These are phyloP conservation scores for Acrobasis consociella DNA, from an alignment of 2,888 invertebrate genomes.

Conservation along the genomic window DNA sequence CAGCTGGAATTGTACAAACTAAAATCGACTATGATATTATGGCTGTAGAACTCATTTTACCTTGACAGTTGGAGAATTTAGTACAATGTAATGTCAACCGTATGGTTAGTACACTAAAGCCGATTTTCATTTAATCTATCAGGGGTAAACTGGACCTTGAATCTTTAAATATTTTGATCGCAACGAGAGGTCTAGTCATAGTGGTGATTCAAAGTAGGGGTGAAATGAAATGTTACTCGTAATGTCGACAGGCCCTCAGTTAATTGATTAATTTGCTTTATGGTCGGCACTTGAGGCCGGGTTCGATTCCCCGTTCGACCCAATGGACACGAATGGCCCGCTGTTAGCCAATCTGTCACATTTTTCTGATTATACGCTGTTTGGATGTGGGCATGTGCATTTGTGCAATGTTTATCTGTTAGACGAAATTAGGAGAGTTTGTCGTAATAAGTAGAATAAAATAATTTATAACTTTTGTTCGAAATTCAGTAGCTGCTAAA, in stretches of 20 bases:
- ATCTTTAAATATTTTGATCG: background rate
- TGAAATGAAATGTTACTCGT: constrained; percentile 79
- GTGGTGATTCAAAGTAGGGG: constrained; percentile 44
- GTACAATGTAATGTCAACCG: too few species aligned
- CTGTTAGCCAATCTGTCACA: constrained; percentile 80
- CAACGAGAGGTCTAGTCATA: constrained; percentile 14
- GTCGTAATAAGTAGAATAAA: too few species aligned
- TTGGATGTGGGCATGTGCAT: constrained; percentile 38
- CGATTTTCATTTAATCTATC: too few species aligned
- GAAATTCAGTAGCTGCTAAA: too few species aligned
- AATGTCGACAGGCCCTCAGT: constrained; percentile 80
- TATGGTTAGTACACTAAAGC: too few species aligned
- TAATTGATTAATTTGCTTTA: constrained; percentile 84
- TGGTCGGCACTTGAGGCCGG: constrained; percentile 74
- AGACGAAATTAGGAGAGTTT: background rate
- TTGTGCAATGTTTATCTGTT: constrained; percentile 12
- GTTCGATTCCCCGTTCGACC: constrained; percentile 73
- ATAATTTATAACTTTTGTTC: too few species aligned
- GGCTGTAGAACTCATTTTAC: too few species aligned
- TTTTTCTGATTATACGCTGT: constrained; percentile 58
- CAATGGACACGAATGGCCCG: constrained; percentile 63
- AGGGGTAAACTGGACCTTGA: too few species aligned
- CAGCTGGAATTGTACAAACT: too few species aligned
- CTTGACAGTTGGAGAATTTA: too few species aligned
- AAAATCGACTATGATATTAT: too few species aligned